Evolutionary conservation across 1,140 invertebrate species (phyloP).

Genomic region (Leptonema lineaticorne): DNA sequence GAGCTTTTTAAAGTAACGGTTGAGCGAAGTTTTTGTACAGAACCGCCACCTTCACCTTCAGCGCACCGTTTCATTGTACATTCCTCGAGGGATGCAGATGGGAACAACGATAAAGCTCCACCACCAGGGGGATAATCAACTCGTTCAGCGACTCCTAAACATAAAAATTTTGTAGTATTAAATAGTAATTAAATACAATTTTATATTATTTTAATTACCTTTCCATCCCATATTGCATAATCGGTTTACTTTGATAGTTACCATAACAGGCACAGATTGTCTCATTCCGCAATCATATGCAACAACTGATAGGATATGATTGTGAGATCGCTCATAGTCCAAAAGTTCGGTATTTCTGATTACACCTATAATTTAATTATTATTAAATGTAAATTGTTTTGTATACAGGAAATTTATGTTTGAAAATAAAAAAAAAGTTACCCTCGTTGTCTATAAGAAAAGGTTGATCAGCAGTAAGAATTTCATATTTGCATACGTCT

Average conservation of each 20-base stretch:
- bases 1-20: slow-evolving; percentile 72
- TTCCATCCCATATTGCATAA: slow-evolving; percentile 76
- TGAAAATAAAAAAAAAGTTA: slow-evolving; percentile 40
- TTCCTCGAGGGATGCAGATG: slow-evolving; percentile 80
- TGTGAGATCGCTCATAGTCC: slow-evolving; percentile 88
- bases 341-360: slow-evolving; percentile 90
- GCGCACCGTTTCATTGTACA: slow-evolving; percentile 82
- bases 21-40: slow-evolving; percentile 56
- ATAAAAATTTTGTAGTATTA: slow-evolving; percentile 14
- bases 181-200: background rate
- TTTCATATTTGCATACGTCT: slow-evolving; percentile 95
- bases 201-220: slow-evolving; percentile 53
- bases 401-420: background rate
- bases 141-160: slow-evolving; percentile 76
- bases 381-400: background rate
- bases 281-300: slow-evolving; percentile 96
- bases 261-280: slow-evolving; percentile 84
- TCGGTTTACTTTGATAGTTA: slow-evolving; percentile 88
- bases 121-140: slow-evolving; percentile 89
- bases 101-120: slow-evolving; percentile 74
- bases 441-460: slow-evolving; percentile 92
- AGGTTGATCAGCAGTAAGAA: slow-evolving; percentile 84
- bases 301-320: slow-evolving; percentile 95
- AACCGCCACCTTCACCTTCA: slow-evolving; percentile 44
- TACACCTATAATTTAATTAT: slow-evolving; percentile 63